Conservation (phyloP, 2,888 invertebrate genomes). For the Diogma glabrata region DNA sequence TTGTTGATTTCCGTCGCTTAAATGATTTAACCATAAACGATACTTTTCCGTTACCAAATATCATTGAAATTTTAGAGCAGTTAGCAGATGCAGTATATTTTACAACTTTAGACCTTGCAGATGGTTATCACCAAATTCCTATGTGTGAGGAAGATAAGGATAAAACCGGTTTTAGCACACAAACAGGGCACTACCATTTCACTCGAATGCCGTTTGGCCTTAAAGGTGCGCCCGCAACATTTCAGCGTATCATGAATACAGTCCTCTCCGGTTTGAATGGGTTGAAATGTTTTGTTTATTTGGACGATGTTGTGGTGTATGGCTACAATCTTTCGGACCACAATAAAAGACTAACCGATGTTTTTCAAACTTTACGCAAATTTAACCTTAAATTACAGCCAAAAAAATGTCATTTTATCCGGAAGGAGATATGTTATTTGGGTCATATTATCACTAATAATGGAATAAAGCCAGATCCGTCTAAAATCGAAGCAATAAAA, state of each 20-base stretch:
- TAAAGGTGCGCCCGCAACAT: background rate
- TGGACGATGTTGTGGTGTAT: slow-evolving; percentile 13
- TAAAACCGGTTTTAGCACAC: slow-evolving; percentile 19
- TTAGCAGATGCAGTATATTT: background rate
- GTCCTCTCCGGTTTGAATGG: background rate
- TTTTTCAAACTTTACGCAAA: slow-evolving; percentile 17
- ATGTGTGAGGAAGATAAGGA: slow-evolving; percentile 11
- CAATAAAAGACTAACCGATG: slow-evolving; percentile 14
- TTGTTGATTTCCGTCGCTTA: background rate
- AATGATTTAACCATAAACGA: background rate
- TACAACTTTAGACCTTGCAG: background rate
- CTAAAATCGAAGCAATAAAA: slow-evolving; percentile 17
- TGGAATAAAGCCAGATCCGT: slow-evolving; percentile 19
- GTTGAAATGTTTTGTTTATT: background rate
- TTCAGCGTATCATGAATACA: background rate
- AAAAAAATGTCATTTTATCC: slow-evolving; percentile 22
- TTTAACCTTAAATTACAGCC: slow-evolving; percentile 20
- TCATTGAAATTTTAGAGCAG: background rate
- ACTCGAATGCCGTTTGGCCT: background rate
- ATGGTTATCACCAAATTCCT: slow-evolving; percentile 10
- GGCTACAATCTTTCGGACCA: slow-evolving; percentile 17
- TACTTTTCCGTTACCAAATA: background rate
- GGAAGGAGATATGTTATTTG: slow-evolving; percentile 19
- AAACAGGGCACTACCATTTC: slow-evolving; percentile 15
- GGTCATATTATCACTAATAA: slow-evolving; percentile 18